Conservation (phyloP, 2,113 vertebrate genomes). For the Paracanthobrama guichenoti region DNA sequence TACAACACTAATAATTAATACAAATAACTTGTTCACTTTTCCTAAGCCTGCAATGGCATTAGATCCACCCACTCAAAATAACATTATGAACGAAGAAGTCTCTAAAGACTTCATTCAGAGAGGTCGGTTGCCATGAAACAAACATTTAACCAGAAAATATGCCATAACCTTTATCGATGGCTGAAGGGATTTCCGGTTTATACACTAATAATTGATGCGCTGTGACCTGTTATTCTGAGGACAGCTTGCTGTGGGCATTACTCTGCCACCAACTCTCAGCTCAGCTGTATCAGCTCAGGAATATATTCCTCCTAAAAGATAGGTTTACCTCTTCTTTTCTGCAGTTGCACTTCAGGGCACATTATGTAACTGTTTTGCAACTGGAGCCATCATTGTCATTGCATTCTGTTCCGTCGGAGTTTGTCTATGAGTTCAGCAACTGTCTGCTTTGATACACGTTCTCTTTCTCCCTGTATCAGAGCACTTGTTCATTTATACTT, state of each 20-base stretch:
- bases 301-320: neutral
- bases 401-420: neutral
- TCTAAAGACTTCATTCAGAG: constrained; percentile 1
- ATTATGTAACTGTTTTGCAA: constrained; percentile 10
- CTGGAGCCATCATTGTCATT: neutral
- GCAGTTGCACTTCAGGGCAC: neutral
- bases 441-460: neutral
- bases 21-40: neutral
- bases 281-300: neutral
- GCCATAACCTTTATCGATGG: neutral
- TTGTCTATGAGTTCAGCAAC: constrained; percentile 9
- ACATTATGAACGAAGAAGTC: neutral
- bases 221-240: constrained; percentile 16
- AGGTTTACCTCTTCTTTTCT: neutral
- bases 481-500: neutral
- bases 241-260: constrained; percentile 4
- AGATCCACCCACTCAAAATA: neutral
- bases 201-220: neutral
- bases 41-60: neutral
- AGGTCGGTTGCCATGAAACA: constrained; percentile 35
- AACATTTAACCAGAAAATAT: constrained; percentile 15
- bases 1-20: neutral
- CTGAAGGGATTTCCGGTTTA: constrained; percentile 15
- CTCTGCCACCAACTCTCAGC: neutral
- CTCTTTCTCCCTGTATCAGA: neutral